Evolutionary conservation across 1,140 invertebrate species (phyloP), one percentile per base, ranked within the genome.

Genomic region (Aphelinus certus): DNA sequence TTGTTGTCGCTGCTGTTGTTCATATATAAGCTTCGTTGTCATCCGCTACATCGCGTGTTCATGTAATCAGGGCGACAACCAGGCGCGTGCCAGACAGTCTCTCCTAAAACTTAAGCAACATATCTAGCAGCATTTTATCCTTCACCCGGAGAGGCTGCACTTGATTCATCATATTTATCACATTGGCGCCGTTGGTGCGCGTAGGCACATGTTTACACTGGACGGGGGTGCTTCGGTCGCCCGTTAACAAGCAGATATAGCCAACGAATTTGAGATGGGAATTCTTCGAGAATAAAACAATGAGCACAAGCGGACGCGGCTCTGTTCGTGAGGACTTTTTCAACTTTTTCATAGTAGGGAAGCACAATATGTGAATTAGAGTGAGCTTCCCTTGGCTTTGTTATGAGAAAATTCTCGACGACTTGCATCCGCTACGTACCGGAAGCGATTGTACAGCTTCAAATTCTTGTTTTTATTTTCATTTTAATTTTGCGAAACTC

Each of bases 291-390:
- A 26, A 26, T 26, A 26, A 26, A 26, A 26, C 26, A 26, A 26
- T 26, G 6, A 47, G 71, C 68, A 4, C 71, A 64, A 65, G 76
- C 75, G 64, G 75, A 77, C 77, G 76, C 76, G 75, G 62, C 26
- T 26, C 71, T n/a, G 53, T 51, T 56, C 75, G 7, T 56, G 51
- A 68, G 71, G 56, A 69, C 26, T 65, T 65, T 65, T 65, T 65
- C 63, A 65, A 49, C 48, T 68, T 70, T 70, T 26, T 70, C 56
- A 70, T 70, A 47, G 51, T 63, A 42, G 7, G 3, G 47, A 47
- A 9, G n/a, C 7, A 47, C 2, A 62, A 47, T 2, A 7, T 2
- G n/a, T 26, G 42, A 47, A 7, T 10, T 43, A 53, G 58, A 3
- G 57, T 51, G 48, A 48, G n/a, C 9, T 3, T 43, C 43, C 4